phyloP scores from a whole-genome alignment of 2,888 invertebrate genomes.

The Andrena flavipes region DNA sequence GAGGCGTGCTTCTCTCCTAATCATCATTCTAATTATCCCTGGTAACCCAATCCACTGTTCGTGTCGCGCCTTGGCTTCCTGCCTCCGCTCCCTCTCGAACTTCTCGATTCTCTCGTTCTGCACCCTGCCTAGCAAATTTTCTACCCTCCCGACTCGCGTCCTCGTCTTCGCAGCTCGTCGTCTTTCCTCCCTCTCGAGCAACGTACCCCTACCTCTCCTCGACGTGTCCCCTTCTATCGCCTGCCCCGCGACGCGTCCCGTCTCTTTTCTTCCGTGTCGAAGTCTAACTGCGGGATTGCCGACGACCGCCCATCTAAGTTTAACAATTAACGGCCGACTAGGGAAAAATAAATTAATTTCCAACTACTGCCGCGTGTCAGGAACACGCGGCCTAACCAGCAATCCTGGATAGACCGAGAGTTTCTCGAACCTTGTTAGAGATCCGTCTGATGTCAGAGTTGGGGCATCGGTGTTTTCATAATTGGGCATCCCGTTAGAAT shows the following conservation, averaged over 20 bases:
- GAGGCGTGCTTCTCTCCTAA: conserved; percentile 79
- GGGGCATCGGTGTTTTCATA: not conserved
- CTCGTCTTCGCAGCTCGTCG: conserved; percentile 34
- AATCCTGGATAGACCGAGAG: not conserved
- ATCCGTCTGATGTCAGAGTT: not conserved
- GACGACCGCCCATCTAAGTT: conserved; percentile 84
- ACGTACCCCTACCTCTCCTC: conserved; percentile 18
- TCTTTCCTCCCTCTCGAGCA: conserved; percentile 17
- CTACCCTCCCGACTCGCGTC: conserved; percentile 35
- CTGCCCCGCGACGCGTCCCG: conserved; percentile 16
- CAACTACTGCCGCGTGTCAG: conserved; percentile 73
- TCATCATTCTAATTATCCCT: conserved; percentile 82
- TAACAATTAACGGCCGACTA: conserved; percentile 83
- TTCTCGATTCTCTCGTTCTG: conserved; percentile 61
- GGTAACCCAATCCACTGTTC: conserved; percentile 80
- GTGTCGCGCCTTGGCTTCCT: conserved; percentile 74
- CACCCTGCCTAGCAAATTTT: conserved; percentile 53
- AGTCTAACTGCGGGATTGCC: conserved; percentile 75
- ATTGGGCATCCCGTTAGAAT: not conserved
- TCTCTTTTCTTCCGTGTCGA: conserved; percentile 52
- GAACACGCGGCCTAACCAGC: conserved; percentile 74
- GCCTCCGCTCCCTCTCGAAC: conserved; percentile 61
- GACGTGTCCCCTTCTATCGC: conserved; percentile 19
- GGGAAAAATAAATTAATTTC: conserved; percentile 84
- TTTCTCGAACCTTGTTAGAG: not conserved